Evolutionary conservation across 2,797 vertebrate species (phyloP).

Genomic region (Neosalanx taihuensis): DNA sequence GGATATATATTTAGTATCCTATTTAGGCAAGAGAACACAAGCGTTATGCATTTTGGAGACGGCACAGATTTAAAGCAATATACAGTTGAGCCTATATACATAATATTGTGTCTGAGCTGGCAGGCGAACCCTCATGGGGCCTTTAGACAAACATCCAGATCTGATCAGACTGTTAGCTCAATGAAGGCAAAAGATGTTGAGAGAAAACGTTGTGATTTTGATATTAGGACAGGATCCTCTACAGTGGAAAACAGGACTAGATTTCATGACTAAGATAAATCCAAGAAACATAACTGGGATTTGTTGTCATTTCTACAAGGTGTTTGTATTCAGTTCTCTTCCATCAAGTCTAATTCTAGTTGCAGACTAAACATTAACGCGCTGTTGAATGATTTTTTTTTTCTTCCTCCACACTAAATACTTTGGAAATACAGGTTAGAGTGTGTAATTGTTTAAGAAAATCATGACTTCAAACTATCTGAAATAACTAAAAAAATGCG

Average conservation of each 20-base stretch:
- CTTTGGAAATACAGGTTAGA: constrained; percentile 63
- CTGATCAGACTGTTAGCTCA: constrained; percentile 29
- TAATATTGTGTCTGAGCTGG: constrained; percentile 54
- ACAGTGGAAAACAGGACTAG: constrained; percentile 38
- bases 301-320: constrained; percentile 24
- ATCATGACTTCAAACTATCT: constrained; percentile 55
- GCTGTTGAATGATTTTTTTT: constrained; percentile 32
- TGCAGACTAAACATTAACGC: constrained; percentile 45
- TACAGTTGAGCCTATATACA: constrained; percentile 60
- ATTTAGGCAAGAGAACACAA: constrained; percentile 80
- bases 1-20: constrained; percentile 77
- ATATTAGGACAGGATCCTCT: constrained; percentile 20
- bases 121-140: constrained; percentile 22
- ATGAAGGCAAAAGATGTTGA: constrained; percentile 37
- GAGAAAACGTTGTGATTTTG: constrained; percentile 44
- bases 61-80: constrained; percentile 69
- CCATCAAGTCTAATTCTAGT: constrained; percentile 36
- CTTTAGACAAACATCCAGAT: constrained; percentile 50
- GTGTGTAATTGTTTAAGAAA: constrained; percentile 59
- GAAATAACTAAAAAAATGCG: constrained; percentile 37
- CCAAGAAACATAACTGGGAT: not conserved
- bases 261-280: constrained; percentile 42
- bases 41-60: constrained; percentile 71
- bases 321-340: not conserved
- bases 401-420: constrained; percentile 50